Evolutionary conservation across 1,140 invertebrate species (phyloP), one percentile per base, ranked within the genome.

Genomic region (Sarcophaga peregrina): DNA sequence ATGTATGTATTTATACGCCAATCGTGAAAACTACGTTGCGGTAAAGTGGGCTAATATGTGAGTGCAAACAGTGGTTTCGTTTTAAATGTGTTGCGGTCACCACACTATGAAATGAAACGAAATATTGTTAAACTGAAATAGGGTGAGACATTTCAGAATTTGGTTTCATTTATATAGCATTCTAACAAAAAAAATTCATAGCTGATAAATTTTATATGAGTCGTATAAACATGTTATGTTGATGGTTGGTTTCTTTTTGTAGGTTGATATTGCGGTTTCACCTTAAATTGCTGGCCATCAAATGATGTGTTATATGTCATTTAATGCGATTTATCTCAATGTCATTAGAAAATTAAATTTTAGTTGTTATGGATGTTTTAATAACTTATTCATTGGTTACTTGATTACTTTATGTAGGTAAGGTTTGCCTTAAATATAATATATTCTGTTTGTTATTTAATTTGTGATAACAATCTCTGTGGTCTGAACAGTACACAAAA

Each of bases 311-410:
- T 78, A 78, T 78, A 47, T 78, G 75, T 78, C 75, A 78, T 78
- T 78, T 78, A 78, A 78, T 78, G 17, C 13, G 47, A 47, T 52
- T 78, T 78, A 47, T 52, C 37, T 78, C 9, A 8, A 50, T 78
- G 47, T 78, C 75, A 78, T 78, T 78, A 78, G 75, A 78, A 78
- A 78, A 78, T 78, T 78, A 78, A 78, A 78, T 78, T 78, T 78
- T 47, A 37, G 25, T 37, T 37, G 25, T 37, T 1, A 37, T 37
- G 25, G 25, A 37, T 37, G 50, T 78, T 78, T 78, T 78, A 78
- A 78, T 78, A 78, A 78, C 50, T 78, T 78, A 78, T 78, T 78
- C 25, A 78, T 78, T 78, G 75, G 75, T 52, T 68, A 20, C 20
- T 8, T 68, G 62, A 37, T 37, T 37, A 37, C 1, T 37, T 37